Conservation (phyloP, 2,797 vertebrate genomes). For the Mormyrus proboscirostris region DNA sequence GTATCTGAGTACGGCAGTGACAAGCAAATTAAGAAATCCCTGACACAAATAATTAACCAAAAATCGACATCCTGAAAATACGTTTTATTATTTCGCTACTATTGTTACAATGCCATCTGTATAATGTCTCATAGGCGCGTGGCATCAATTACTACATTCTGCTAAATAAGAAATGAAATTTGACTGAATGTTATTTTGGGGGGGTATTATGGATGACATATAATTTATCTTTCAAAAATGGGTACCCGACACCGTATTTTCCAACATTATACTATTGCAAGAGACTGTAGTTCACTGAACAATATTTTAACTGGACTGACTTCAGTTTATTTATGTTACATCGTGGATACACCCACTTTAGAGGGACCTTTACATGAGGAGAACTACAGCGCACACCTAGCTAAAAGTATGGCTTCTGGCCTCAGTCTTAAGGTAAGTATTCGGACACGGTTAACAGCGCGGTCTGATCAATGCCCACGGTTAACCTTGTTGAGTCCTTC, state of each 20-base stretch:
- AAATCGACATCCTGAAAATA: conserved; percentile 39
- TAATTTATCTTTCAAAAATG: conserved; percentile 4
- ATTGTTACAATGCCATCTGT: conserved; percentile 58
- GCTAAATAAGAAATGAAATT: conserved; percentile 23
- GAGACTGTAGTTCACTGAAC: conserved; percentile 25
- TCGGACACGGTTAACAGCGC: conserved; percentile 51
- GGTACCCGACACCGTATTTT: background rate
- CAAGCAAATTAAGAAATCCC: background rate
- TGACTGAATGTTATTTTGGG: conserved; percentile 10
- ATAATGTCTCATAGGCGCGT: conserved; percentile 45
- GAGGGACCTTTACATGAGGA: conserved; percentile 34
- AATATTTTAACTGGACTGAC: conserved; percentile 19
- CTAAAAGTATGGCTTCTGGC: conserved; percentile 30
- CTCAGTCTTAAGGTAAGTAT: conserved; percentile 40
- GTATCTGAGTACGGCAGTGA: background rate
- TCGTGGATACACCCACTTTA: conserved; percentile 18
- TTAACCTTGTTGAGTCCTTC: conserved; percentile 41
- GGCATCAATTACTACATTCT: conserved; percentile 46
- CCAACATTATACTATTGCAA: background rate
- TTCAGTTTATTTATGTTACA: conserved; percentile 2
- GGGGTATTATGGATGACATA: background rate
- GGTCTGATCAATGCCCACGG: conserved; percentile 47
- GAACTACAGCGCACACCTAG: conserved; percentile 40
- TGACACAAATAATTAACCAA: background rate
- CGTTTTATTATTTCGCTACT: conserved; percentile 49